Base-by-base conservation (phyloP, 2,797 vertebrate species). In the Lates japonicus region DNA sequence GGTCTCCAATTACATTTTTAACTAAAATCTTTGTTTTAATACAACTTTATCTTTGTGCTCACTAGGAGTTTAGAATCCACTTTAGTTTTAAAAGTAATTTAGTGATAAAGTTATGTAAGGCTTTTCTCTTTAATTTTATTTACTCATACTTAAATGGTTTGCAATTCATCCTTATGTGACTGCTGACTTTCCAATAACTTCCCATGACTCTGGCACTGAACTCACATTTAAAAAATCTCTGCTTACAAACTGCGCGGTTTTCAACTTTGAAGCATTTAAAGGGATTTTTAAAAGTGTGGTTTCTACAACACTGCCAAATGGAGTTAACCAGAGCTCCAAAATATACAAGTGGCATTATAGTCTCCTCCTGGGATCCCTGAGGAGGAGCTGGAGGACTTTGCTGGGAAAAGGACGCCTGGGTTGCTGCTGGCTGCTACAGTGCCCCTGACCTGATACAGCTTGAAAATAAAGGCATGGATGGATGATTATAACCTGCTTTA, bases 401-500 rank as follows among this genome's bases (percentile, higher is more conserved):
- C n/a, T 37, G 64, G 49, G 0, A 62, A 80, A 76, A 55, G 29
- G 42, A 39, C 2, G 1, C 68, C 10, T 72, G 57, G 4, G 54
- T 25, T 70, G 11, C 58, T 33, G 31, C 8, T 58, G 54, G 58
- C 46, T 64, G 51, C 33, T 51, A 65, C 48, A 46, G 33, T 63
- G 41, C 20, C 64, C 39, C 68, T 60, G 81, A 81, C 57, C 60
- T 68, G 25, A 82, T 75, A 80, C 63, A 72, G 74, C 74, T 80
- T 70, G 48, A 76, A 76, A 74, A 78, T 42, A 76, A 22, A 64
- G 19, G 49, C 63, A 79, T 77, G 74, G 60, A 37, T 74, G n/a
- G n/a, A 67, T 55, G 73, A 75, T 44, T 71, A 68, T 37, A 70
- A 71, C 83, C 54, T 39, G 67, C 74, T 86, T 86, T 73, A 78